Evolutionary conservation across 2,797 vertebrate genomes (phyloP), one percentile per base, ranked within the genome.

Genomic region (Malurus leucopterus): DNA sequence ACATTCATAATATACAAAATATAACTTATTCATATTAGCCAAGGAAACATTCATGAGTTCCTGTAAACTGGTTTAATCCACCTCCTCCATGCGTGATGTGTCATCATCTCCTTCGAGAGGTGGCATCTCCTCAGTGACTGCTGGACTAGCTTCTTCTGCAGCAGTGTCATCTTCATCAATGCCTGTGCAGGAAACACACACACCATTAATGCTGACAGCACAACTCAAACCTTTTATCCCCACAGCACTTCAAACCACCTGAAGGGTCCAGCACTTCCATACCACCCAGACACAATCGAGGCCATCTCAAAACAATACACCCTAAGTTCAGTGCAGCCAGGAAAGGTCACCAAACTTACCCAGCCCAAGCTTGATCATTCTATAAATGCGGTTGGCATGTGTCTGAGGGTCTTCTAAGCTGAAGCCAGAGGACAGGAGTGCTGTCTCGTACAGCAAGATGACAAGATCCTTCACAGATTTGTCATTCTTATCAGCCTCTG

Each of bases 381-480:
- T 98, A 70, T 99, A 99, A 90, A 99, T 99, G 88, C 99, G 98
- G 95, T 99, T 99, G 29, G 99, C 98, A 13, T 99, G 99, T 12
- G 99, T 99, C 95, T 99, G 99, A 16, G 99, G 99, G 76, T 99
- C 98, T 50, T 99, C 99, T 84, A 99, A 97, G 9, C 98, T 98
- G 95, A 99, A 99, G 51, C 99, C 99, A 5, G 99, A 99, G 1
- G 98, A 99, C 47, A 99, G 96, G 29, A 99, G 97, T 0, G 99
- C 98, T 0, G 99, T 99, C 91, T 99, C 98, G 0, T 98, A 99
- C 34, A 99, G 97, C 63, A 99, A 80, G 79, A 99, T 99, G 78
- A 99, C 99, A 94, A 99, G 97, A 78, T 99, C 99, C 89, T 99
- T 99, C 87, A 99, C 99, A 5, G 99, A 99, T 86, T 99, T 99